phyloP scores from a whole-genome alignment of 2,113 vertebrate genomes.

The Megalops atlanticus region DNA sequence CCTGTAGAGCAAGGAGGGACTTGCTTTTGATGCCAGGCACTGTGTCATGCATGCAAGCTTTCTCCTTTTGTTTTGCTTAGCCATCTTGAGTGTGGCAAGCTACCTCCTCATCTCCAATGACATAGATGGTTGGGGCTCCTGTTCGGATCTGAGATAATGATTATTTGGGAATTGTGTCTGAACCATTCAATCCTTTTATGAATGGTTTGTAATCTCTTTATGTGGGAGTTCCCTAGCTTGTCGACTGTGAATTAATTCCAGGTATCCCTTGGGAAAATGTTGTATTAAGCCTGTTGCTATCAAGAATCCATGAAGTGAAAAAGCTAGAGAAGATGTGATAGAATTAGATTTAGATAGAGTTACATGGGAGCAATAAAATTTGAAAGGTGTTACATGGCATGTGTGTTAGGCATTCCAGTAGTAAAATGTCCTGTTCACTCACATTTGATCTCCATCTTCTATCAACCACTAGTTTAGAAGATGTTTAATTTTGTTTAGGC shows the following conservation, averaged over 20 bases:
- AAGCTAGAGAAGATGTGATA: neutral
- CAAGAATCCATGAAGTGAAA: neutral
- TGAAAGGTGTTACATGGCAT: neutral
- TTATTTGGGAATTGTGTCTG: conserved; percentile 46
- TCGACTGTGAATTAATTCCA: conserved; percentile 22
- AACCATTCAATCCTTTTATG: conserved; percentile 52
- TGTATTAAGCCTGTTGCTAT: neutral
- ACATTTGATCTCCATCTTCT: neutral
- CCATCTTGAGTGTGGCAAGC: neutral
- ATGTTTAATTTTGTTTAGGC: neutral
- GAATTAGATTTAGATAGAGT: too few species aligned
- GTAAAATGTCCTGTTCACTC: neutral
- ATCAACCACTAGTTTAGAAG: neutral
- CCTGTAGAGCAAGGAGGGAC: conserved; percentile 11
- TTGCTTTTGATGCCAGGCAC: neutral
- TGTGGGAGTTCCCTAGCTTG: conserved; percentile 43
- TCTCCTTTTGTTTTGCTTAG: neutral
- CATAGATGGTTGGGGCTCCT: neutral
- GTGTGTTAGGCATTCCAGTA: neutral
- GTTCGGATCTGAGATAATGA: conserved; percentile 43
- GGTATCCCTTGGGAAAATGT: conserved; percentile 24
- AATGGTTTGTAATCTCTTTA: conserved; percentile 42
- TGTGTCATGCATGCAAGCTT: neutral
- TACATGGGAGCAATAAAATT: neutral
- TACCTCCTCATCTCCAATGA: neutral